Percentiles rank a stretch among this genome's conserved stretches.
Conservation (phyloP, 2,113 vertebrate genomes). For the Thunnus maccoyii region DNA sequence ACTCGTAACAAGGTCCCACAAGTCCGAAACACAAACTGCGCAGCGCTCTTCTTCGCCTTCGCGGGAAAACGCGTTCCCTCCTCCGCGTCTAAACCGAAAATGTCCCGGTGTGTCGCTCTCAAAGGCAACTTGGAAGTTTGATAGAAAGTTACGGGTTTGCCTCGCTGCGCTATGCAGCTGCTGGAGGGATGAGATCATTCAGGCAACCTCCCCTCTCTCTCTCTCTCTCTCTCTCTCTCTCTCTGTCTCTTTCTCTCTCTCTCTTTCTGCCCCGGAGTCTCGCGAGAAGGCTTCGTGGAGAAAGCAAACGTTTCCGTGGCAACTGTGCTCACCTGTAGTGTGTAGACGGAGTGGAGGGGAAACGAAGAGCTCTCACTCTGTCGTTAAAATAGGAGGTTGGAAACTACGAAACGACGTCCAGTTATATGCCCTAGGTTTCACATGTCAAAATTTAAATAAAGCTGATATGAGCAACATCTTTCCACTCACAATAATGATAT, state of each 20-base stretch:
- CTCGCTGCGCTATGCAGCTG: conserved; percentile 84
- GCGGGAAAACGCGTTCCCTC: conserved; percentile 6
- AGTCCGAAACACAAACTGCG: conserved; percentile 49
- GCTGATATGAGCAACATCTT: too few relatives aligned
- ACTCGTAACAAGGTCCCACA: conserved; percentile 46
- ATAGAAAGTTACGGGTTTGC: conserved; percentile 81
- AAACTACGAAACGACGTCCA: not conserved
- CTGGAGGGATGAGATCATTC: conserved; percentile 85
- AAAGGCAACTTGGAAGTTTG: conserved; percentile 81
- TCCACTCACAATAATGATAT: too few relatives aligned
- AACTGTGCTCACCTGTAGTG: conserved; percentile 79
- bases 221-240: conserved; percentile 4
- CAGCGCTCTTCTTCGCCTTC: conserved; percentile 23
- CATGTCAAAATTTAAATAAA: too few relatives aligned
- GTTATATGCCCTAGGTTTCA: too few relatives aligned
- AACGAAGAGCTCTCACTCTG: conserved; percentile 58
- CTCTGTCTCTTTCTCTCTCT: conserved; percentile 1
- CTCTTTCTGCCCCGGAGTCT: conserved; percentile 61
- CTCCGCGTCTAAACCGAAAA: conserved; percentile 24
- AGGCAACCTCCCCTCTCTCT: conserved; percentile 53
- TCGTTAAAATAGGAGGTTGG: accelerated
- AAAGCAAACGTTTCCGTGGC: conserved; percentile 78
- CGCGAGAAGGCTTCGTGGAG: conserved; percentile 75
- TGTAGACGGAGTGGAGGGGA: not conserved
- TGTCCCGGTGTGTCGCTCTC: conserved; percentile 35